phyloP scores from a whole-genome alignment of 2,888 invertebrate species.

The Ariolimax columbianus region DNA sequence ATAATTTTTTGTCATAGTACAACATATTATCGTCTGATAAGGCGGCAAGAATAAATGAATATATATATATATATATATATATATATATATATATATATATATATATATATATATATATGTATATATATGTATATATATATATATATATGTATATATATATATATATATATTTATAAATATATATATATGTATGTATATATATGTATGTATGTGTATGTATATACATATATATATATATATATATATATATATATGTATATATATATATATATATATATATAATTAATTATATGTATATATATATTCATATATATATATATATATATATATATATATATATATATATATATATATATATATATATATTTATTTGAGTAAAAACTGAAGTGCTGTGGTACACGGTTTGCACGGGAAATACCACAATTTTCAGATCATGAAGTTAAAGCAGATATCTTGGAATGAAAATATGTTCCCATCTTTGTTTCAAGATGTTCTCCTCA shows the following conservation, averaged over 20 bases:
- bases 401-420: no score
- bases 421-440: no score
- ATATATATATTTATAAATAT: not conserved
- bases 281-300: not conserved
- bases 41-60: not conserved
- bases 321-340: not conserved
- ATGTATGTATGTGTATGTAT: not conserved
- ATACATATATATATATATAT: not conserved
- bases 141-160: not conserved
- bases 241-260: not conserved
- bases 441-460: no score
- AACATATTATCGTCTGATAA: no score
- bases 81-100: constrained; percentile 2
- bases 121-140: constrained; percentile 7
- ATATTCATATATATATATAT: not conserved
- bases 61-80: not conserved
- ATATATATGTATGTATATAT: not conserved
- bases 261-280: not conserved
- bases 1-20: no score
- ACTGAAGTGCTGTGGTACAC: no score
- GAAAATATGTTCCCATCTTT: no score
- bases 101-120: not conserved
- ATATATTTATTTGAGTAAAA: no score
- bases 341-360: not conserved
- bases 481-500: no score